Evolutionary conservation across 1,140 invertebrate genomes (phyloP).

Genomic region (Drosophila hydei): DNA sequence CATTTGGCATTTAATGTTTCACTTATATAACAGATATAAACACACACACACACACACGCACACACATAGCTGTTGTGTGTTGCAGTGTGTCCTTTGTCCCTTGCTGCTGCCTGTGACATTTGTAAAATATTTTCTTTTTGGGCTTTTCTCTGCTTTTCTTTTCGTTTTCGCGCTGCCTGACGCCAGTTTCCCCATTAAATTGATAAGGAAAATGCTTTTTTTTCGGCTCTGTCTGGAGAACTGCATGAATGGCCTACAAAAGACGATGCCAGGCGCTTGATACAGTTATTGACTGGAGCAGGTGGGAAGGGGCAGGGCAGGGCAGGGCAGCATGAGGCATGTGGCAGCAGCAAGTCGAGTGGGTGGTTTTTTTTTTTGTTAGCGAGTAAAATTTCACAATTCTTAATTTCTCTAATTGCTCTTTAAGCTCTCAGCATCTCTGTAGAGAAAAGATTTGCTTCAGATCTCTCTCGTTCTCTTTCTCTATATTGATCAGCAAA

Average conservation of each 20-base stretch:
- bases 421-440: no score
- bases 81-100: conserved; percentile 57
- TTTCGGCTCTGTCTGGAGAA: conserved; percentile 36
- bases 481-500: no score
- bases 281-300: conserved; percentile 24
- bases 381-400: no score
- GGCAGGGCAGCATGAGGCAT: background rate
- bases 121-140: conserved; percentile 40
- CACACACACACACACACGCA: conserved; percentile 15
- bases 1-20: conserved; percentile 61
- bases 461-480: no score
- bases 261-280: conserved; percentile 57
- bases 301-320: background rate
- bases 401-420: no score
- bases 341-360: no score
- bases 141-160: conserved; percentile 2
- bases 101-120: conserved; percentile 74
- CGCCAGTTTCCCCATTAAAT: conserved; percentile 79
- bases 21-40: conserved; percentile 32
- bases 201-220: conserved; percentile 66
- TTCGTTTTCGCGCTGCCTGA: conserved; percentile 34
- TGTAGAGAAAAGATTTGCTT: no score
- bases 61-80: conserved; percentile 41
- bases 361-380: no score
- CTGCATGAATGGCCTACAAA: conserved; percentile 47